Percentiles rank a stretch among this genome's conserved stretches.
These are phyloP conservation scores for Drosophila rufa DNA, from an alignment of 1,140 invertebrate genomes.

Conservation along the genomic window DNA sequence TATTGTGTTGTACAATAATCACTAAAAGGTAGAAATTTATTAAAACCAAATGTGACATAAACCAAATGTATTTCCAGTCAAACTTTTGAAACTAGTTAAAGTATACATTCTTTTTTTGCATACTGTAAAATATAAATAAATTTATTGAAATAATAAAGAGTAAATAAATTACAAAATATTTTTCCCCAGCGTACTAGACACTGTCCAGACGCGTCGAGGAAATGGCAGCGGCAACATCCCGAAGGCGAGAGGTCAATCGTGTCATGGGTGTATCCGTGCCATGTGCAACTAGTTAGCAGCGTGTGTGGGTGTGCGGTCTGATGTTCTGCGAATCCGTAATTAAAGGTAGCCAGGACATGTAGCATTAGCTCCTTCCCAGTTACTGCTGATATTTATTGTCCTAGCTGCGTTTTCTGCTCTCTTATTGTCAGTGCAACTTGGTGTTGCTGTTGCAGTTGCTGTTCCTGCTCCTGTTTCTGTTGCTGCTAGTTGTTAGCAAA, in stretches of 20 bases:
- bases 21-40: too few species aligned
- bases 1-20: too few species aligned
- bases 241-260: conserved; percentile 72
- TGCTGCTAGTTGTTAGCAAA: conserved; percentile 78
- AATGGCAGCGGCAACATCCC: conserved; percentile 53
- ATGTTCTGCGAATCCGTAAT: conserved; percentile 69
- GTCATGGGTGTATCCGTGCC: conserved; percentile 42
- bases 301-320: conserved; percentile 35
- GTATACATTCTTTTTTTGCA: too few species aligned
- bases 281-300: conserved; percentile 68
- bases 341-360: conserved; percentile 69
- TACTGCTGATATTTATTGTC: conserved; percentile 75
- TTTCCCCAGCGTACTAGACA: neutral
- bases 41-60: neutral
- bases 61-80: too few species aligned
- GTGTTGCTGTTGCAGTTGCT: conserved; percentile 49
- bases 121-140: too few species aligned
- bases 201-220: conserved; percentile 13
- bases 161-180: too few species aligned
- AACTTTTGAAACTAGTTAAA: too few species aligned
- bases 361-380: conserved; percentile 45
- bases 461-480: conserved; percentile 53
- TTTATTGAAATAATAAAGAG: too few species aligned
- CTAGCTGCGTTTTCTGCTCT: conserved; percentile 52
- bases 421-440: conserved; percentile 55